A percentile compares a stretch with the other conserved stretches of the same genome.
These are phyloP conservation scores for Liolophura sinensis DNA, from an alignment of 1,140 invertebrate genomes.

Conservation along the genomic window DNA sequence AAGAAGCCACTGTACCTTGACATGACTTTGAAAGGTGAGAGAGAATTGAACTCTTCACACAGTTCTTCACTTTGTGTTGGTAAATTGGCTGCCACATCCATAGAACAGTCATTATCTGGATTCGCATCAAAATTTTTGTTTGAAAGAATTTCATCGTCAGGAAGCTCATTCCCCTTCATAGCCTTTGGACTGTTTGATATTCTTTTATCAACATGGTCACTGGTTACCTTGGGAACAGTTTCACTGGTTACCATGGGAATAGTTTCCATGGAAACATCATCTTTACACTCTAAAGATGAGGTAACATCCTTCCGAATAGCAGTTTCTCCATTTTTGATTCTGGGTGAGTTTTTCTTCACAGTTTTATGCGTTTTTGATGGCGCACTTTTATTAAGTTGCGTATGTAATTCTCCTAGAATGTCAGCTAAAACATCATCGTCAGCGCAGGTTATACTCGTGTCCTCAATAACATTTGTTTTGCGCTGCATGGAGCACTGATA, in stretches of 20 bases:
- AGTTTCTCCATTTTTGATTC: background rate
- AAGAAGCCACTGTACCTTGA: background rate
- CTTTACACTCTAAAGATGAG: constrained; percentile 14
- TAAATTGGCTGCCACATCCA: constrained; percentile 5
- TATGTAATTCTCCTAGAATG: constrained; percentile 23
- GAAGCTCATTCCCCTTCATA: background rate
- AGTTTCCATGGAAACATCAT: constrained; percentile 11
- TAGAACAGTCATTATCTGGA: constrained; percentile 4
- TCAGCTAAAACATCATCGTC: constrained; percentile 23
- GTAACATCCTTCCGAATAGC: constrained; percentile 3
- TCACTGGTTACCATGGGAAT: background rate
- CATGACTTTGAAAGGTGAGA: constrained; percentile 13
- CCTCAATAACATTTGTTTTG: constrained; percentile 8
- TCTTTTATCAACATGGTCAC: background rate
- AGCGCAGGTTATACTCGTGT: background rate
- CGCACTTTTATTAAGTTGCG: background rate
- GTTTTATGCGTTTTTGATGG: constrained; percentile 6
- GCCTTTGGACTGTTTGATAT: background rate
- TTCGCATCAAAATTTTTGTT: background rate
- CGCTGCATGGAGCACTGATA: constrained; percentile 5
- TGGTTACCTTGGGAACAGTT: background rate
- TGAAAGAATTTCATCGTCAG: too few species aligned
- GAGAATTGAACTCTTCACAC: constrained; percentile 11
- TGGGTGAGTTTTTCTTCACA: background rate
- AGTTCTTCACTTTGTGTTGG: constrained; percentile 11